Percentiles rank a stretch among this genome's conserved stretches.
Evolutionary conservation across 2,888 invertebrate species (phyloP).

Genomic region (Chrysomela aeneicollis): DNA sequence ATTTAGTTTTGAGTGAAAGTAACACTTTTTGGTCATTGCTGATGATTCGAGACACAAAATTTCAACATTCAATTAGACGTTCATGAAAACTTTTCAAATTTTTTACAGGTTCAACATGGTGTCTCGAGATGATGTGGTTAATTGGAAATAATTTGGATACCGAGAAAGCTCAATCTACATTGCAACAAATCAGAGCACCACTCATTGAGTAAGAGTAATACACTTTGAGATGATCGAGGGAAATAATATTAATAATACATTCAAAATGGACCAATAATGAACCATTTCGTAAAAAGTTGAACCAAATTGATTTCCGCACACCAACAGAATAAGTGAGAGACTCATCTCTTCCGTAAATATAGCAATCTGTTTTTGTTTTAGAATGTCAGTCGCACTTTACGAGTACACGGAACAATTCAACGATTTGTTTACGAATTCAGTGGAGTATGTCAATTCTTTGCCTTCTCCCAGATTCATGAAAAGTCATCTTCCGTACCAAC

Average conservation of each 20-base stretch:
- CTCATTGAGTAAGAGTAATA: slow-evolving; percentile 74
- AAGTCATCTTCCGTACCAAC: slow-evolving; percentile 76
- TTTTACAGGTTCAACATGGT: slow-evolving; percentile 84
- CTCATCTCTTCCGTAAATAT: not conserved
- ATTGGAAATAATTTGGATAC: slow-evolving; percentile 82
- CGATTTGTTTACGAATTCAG: slow-evolving; percentile 71
- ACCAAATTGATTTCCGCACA: too few species aligned
- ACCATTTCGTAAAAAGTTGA: too few species aligned
- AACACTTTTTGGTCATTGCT: too few species aligned
- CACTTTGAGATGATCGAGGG: too few species aligned
- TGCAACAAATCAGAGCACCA: slow-evolving; percentile 74
- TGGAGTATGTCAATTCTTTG: slow-evolving; percentile 73
- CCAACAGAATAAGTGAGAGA: too few species aligned
- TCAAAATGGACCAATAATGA: too few species aligned
- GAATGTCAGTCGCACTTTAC: slow-evolving; percentile 43
- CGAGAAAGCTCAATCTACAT: slow-evolving; percentile 71
- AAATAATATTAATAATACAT: too few species aligned
- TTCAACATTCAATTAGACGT: too few species aligned
- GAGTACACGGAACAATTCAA: slow-evolving; percentile 45
- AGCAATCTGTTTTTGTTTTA: slow-evolving; percentile 29
- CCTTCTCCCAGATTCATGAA: slow-evolving; percentile 77
- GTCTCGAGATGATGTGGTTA: slow-evolving; percentile 92
- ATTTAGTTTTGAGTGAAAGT: too few species aligned
- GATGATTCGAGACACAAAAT: too few species aligned
- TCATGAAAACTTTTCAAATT: not conserved